These are phyloP conservation scores for Wiebesia pumilae DNA, from an alignment of 1,140 invertebrate species.

Conservation along the genomic window DNA sequence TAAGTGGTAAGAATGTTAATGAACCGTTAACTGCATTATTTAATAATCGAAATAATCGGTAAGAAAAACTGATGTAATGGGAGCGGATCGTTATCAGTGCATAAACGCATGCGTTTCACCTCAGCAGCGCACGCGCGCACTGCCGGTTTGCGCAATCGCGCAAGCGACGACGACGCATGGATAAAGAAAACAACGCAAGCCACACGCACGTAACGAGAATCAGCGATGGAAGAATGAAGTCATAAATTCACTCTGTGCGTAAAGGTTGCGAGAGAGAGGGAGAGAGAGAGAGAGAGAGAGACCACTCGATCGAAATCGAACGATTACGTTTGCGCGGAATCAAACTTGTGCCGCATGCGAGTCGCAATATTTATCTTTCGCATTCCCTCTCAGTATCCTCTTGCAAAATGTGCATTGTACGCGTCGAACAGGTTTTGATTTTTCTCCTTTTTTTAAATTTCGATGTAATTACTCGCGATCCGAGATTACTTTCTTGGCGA, in stretches of 20 bases:
- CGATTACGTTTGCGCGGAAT: slow-evolving; percentile 1
- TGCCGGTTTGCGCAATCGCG: slow-evolving; percentile 25
- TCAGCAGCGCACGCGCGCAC: slow-evolving; percentile 17
- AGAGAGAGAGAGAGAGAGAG: slow-evolving; percentile 2
- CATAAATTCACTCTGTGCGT: slow-evolving; percentile 45
- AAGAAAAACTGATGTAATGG: slow-evolving; percentile 34
- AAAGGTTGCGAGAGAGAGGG: slow-evolving; percentile 18
- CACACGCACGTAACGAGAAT: slow-evolving; percentile 38
- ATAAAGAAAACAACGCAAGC: slow-evolving; percentile 53
- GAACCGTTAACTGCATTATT: slow-evolving; percentile 46
- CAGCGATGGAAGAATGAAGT: slow-evolving; percentile 45
- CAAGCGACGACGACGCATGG: not conserved
- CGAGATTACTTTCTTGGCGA: slow-evolving; percentile 34
- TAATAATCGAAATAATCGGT: slow-evolving; percentile 41
- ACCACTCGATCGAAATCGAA: slow-evolving; percentile 37
- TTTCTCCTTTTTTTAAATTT: slow-evolving; percentile 12
- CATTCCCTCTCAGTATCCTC: not conserved
- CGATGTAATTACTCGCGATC: slow-evolving; percentile 41
- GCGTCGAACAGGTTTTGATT: not conserved
- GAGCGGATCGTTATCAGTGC: slow-evolving; percentile 36
- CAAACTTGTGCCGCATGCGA: not conserved
- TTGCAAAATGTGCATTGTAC: slow-evolving; percentile 46
- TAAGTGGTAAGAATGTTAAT: slow-evolving; percentile 51
- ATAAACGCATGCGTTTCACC: slow-evolving; percentile 31
- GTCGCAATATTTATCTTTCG: not conserved